Conservation (phyloP, 2,113 vertebrate species). For the Lophotis ruficrista region DNA sequence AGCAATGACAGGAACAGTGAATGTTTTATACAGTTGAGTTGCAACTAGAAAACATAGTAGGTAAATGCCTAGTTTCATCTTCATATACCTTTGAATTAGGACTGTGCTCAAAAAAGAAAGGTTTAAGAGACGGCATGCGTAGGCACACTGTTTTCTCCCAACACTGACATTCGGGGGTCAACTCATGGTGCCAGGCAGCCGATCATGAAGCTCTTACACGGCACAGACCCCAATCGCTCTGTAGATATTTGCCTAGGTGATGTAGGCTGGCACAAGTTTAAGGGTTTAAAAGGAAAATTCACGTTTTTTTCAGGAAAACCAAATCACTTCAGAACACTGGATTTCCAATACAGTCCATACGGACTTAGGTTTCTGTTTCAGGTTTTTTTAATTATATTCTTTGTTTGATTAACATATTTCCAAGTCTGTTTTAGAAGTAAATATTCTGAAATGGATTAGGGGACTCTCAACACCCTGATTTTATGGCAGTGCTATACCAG, state of each 20-base stretch:
- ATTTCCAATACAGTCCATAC: neutral
- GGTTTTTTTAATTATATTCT: neutral
- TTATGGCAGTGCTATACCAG: constrained; percentile 74
- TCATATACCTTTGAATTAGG: neutral
- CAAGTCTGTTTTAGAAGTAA: neutral
- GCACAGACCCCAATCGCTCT: neutral
- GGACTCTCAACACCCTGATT: neutral
- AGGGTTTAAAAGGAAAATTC: neutral
- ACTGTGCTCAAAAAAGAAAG: neutral
- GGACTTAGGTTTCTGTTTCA: neutral
- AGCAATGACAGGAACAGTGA: fast-evolving
- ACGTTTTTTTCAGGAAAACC: neutral
- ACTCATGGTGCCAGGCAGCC: neutral
- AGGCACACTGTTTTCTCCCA: neutral
- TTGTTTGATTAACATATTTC: neutral
- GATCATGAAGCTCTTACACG: neutral
- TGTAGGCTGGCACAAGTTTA: neutral
- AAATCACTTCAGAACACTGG: neutral
- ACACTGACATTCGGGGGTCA: fast-evolving
- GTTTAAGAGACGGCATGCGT: neutral
- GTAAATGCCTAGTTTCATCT: neutral
- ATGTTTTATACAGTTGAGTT: neutral
- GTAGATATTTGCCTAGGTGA: neutral
- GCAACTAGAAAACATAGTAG: neutral
- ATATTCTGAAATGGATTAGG: constrained; percentile 12